A percentile compares a stretch with the other conserved stretches of the same genome.
These are phyloP conservation scores for Phortica magna DNA, from an alignment of 2,888 invertebrate genomes.

Conservation along the genomic window DNA sequence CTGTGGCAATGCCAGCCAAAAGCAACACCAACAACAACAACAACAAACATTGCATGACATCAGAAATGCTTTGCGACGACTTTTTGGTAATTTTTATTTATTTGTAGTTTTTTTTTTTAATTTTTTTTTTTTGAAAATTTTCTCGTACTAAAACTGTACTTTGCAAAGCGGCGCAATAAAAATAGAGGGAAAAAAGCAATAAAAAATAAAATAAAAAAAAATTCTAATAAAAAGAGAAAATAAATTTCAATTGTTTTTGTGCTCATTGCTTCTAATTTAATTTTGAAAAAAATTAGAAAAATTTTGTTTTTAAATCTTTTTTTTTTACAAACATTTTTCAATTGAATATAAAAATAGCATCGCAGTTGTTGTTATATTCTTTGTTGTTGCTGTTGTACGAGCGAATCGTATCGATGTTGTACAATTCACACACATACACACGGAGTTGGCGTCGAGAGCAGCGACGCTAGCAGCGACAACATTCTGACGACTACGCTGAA, in stretches of 20 bases:
- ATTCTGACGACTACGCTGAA: neutral
- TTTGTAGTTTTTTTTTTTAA: too few relatives aligned
- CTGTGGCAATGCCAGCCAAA: neutral
- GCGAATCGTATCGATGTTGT: too few relatives aligned
- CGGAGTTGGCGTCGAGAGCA: neutral
- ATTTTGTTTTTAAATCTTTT: neutral
- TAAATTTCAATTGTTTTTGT: neutral
- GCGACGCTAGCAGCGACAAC: neutral
- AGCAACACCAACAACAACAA: slow-evolving; percentile 12
- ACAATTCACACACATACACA: too few relatives aligned
- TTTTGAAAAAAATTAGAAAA: neutral
- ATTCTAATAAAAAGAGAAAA: neutral
- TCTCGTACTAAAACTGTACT: neutral
- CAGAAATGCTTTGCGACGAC: too few relatives aligned
- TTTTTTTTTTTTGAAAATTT: too few relatives aligned
- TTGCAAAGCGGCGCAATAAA: neutral
- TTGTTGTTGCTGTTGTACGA: too few relatives aligned
- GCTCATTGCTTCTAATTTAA: neutral
- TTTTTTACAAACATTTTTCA: neutral
- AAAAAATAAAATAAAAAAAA: neutral
- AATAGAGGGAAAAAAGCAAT: neutral
- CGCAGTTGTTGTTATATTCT: neutral
- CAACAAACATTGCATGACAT: neutral
- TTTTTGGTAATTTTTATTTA: too few relatives aligned
- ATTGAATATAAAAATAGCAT: neutral